Conservation (phyloP, 2,113 vertebrate genomes). For the Apaloderma vittatum region DNA sequence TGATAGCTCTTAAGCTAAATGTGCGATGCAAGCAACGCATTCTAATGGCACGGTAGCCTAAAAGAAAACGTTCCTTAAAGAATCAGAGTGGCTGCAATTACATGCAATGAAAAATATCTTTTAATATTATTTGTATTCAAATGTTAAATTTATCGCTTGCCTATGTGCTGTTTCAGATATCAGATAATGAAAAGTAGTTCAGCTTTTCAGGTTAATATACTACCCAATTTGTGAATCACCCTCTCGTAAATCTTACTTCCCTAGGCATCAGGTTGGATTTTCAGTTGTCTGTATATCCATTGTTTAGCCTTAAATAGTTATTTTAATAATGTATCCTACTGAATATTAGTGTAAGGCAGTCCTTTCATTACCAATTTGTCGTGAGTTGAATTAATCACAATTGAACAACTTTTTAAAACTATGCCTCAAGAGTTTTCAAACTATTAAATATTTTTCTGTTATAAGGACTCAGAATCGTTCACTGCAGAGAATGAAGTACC, state of each 20-base stretch:
- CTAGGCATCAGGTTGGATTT: background rate
- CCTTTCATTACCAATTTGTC: conserved; percentile 50
- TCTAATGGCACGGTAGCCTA: background rate
- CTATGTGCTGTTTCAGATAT: background rate
- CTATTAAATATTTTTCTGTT: conserved; percentile 87
- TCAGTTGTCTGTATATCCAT: background rate
- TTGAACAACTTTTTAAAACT: conserved; percentile 81
- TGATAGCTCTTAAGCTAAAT: background rate
- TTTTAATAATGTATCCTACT: conserved; percentile 30
- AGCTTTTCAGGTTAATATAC: background rate
- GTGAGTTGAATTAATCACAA: conserved; percentile 77
- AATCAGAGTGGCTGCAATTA: background rate
- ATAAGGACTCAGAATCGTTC: conserved; percentile 81
- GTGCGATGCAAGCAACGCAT: background rate
- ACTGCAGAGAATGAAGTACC: conserved; percentile 85
- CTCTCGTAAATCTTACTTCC: background rate
- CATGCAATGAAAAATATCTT: background rate
- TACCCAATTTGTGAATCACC: background rate
- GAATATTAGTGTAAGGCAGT: conserved; percentile 8
- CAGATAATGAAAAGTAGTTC: background rate
- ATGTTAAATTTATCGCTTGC: background rate
- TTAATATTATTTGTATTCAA: background rate
- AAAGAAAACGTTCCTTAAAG: background rate
- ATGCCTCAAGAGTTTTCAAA: conserved; percentile 80
- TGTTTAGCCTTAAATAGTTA: conserved; percentile 31